A percentile compares a stretch with the other conserved stretches of the same genome.
These are phyloP conservation scores for Meta bourneti DNA, from an alignment of 2,888 invertebrate species.

Conservation along the genomic window DNA sequence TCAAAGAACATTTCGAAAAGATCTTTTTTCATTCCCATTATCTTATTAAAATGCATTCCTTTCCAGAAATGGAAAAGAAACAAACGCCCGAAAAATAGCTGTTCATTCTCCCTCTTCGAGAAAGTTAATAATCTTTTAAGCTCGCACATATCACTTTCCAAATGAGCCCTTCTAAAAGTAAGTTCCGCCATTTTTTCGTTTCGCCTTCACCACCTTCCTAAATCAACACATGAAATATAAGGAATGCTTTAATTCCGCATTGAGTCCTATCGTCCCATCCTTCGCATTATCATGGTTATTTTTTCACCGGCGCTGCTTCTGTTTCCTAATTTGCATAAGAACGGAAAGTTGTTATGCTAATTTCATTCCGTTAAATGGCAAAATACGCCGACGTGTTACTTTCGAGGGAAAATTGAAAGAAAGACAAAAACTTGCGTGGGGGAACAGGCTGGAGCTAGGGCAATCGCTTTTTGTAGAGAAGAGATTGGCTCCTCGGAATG, in stretches of 20 bases:
- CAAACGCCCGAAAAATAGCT: not conserved
- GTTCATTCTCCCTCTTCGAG: not conserved
- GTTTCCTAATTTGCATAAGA: constrained; percentile 23
- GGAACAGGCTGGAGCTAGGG: not conserved
- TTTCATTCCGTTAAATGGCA: constrained; percentile 9
- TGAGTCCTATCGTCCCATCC: not conserved
- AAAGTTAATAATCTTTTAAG: not conserved
- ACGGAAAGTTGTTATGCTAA: constrained; percentile 31
- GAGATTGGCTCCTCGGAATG: not conserved
- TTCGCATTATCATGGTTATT: not conserved
- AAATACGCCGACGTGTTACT: not conserved
- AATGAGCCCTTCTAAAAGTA: not conserved
- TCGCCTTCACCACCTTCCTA: not conserved
- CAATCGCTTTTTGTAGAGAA: not conserved
- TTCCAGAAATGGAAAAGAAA: not conserved
- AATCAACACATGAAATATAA: not conserved
- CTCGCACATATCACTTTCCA: not conserved
- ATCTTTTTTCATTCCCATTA: not conserved
- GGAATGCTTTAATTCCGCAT: not conserved
- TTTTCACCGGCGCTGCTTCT: not conserved
- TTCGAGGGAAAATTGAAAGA: not conserved
- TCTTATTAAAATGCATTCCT: not conserved
- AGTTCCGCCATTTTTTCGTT: not conserved
- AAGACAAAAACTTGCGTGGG: not conserved
- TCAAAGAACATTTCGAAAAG: not conserved